These are phyloP conservation scores for Siniperca obscura DNA, from an alignment of 2,797 vertebrate genomes.

Conservation along the genomic window DNA sequence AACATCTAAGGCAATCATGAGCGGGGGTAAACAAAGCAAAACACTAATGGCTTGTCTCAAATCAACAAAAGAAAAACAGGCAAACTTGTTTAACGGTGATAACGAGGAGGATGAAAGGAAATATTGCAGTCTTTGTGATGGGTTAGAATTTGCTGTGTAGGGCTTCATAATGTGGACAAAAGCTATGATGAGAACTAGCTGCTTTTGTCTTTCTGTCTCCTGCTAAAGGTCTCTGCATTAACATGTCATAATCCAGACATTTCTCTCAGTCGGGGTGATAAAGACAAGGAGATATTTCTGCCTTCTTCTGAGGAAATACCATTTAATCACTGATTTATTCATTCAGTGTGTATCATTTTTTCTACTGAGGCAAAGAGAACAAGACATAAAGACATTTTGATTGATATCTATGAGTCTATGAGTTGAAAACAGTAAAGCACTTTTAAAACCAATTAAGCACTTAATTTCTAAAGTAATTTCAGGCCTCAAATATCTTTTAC, in stretches of 20 bases:
- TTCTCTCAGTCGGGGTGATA: conserved; percentile 34
- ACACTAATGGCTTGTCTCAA: conserved; percentile 80
- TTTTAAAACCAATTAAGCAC: conserved; percentile 60
- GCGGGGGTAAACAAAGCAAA: conserved; percentile 79
- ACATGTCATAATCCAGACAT: conserved; percentile 55
- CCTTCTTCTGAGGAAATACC: conserved; percentile 48
- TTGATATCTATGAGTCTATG: conserved; percentile 41
- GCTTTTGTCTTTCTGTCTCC: conserved; percentile 45
- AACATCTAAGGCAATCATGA: conserved; percentile 80
- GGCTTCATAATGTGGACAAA: conserved; percentile 56
- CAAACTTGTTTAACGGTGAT: conserved; percentile 75
- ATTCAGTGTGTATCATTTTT: conserved; percentile 45
- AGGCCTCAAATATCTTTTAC: background rate
- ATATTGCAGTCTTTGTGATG: conserved; percentile 48
- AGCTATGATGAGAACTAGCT: conserved; percentile 46
- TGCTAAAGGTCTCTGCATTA: conserved; percentile 50
- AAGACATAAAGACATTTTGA: conserved; percentile 53
- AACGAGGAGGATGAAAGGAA: conserved; percentile 79
- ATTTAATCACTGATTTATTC: conserved; percentile 58
- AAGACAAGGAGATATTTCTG: conserved; percentile 46
- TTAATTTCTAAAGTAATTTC: conserved; percentile 49
- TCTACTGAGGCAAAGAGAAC: conserved; percentile 27
- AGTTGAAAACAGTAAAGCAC: conserved; percentile 55
- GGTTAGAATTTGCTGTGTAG: conserved; percentile 40
- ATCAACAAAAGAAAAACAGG: conserved; percentile 75